These are phyloP conservation scores for Drosophila infuscata DNA, from an alignment of 2,888 invertebrate genomes.

Conservation along the genomic window DNA sequence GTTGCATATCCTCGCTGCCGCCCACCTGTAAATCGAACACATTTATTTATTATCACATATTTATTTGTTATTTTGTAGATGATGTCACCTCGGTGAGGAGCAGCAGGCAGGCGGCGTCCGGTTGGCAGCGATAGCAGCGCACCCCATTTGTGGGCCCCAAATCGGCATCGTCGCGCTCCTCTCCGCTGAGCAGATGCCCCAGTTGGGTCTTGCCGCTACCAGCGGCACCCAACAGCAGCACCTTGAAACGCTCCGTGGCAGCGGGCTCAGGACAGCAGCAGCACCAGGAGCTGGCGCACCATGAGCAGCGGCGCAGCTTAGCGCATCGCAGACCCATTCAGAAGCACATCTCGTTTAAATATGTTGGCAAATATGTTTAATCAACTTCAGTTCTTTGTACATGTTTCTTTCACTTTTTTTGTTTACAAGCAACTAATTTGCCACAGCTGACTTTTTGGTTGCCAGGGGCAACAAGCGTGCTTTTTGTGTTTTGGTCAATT, in stretches of 20 bases:
- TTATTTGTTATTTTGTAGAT: neutral
- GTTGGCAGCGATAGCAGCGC: conserved; percentile 63
- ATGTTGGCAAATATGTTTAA: neutral
- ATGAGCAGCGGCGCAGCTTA: conserved; percentile 51
- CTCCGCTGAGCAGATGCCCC: conserved; percentile 70
- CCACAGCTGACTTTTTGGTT: conserved; percentile 50
- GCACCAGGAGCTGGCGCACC: neutral
- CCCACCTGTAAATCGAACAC: conserved; percentile 57
- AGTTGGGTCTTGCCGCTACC: conserved; percentile 83
- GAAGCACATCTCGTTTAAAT: neutral
- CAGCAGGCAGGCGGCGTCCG: conserved; percentile 31
- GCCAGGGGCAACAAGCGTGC: conserved; percentile 25
- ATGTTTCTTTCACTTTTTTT: conserved; percentile 25
- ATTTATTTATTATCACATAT: neutral
- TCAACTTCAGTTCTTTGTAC: neutral
- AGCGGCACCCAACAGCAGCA: conserved; percentile 79
- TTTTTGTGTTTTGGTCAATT: conserved; percentile 32
- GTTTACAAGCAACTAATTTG: conserved; percentile 42
- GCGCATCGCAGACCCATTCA: conserved; percentile 63
- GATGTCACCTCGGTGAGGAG: conserved; percentile 75
- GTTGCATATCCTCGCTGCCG: conserved; percentile 82
- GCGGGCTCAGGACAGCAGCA: conserved; percentile 11
- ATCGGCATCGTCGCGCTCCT: conserved; percentile 64
- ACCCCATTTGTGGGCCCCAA: conserved; percentile 81
- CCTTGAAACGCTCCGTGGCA: conserved; percentile 53